Conservation (phyloP, 2,888 invertebrate species). For the Zonitis immaculata region DNA sequence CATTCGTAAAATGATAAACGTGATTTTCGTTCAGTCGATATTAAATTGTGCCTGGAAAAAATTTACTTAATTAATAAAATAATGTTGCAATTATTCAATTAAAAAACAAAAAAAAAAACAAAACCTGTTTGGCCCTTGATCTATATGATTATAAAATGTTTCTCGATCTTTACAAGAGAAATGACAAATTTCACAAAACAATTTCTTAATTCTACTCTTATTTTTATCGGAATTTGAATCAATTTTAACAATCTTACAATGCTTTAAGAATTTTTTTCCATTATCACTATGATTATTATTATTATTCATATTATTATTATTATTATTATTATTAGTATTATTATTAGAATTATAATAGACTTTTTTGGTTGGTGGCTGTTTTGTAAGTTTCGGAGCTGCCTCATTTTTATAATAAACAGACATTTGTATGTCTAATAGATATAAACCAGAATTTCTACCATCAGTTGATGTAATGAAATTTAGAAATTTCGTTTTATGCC, state of each 20-base stretch:
- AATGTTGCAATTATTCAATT: background rate
- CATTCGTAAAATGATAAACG: slow-evolving; percentile 41
- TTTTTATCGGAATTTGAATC: slow-evolving; percentile 4
- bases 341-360: no score
- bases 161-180: slow-evolving; percentile 23
- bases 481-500: slow-evolving; percentile 27
- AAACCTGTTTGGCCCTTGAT: slow-evolving; percentile 22
- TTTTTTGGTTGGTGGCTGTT: no score
- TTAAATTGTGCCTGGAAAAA: slow-evolving; percentile 31
- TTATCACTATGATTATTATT: no score
- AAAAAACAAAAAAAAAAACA: background rate
- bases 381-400: background rate
- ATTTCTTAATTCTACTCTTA: slow-evolving; percentile 26
- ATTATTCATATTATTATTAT: no score
- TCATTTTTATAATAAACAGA: slow-evolving; percentile 23
- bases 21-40: slow-evolving; percentile 28
- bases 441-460: slow-evolving; percentile 16
- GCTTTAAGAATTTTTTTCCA: no score
- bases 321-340: no score
- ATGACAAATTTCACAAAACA: slow-evolving; percentile 40
- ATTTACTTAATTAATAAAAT: background rate
- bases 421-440: slow-evolving; percentile 26
- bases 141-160: slow-evolving; percentile 33
- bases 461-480: slow-evolving; percentile 17
- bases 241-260: no score